Base-by-base conservation (phyloP, 2,888 invertebrate species). In the Ornithoptera priamus region DNA sequence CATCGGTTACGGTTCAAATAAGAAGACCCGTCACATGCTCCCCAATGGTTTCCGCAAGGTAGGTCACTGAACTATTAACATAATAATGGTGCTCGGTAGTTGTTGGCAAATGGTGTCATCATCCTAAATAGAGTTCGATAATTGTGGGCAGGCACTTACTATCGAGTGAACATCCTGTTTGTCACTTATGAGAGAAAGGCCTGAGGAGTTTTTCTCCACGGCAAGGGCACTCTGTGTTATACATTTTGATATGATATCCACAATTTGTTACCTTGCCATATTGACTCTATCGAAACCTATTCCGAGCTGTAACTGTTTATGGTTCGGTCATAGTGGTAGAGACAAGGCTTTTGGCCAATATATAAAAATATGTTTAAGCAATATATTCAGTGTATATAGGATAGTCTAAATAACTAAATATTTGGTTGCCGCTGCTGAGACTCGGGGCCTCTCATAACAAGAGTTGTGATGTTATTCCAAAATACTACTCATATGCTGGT, bases 1-100 rank as follows among this genome's bases (percentile, higher is more conserved):
- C 88, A 99, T 99, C 89, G 99, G 99, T 95, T 99, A 99, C 87
- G 99, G 99, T 77, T 98, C 98, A 80, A 97, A 97, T 90, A 96
- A 97, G 86, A 97, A 96, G 86, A 99, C 99, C 72, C 96, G 96
- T 86, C 99, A 99, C 90, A 97, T 99, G 96, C 95, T 99, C 50
- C 99, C 99, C 62, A 99, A 97, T 87, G 99, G 99, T 72, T 99
- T 99, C 95, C 96, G 97, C 78, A 99, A 99, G 93, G 98, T 99
- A 18, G 50, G 50, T 50, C 1, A 50, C 39, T 10, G 39, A 39
- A 10, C 39, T 39, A 0, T 39, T 30, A 30, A 30, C 30, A 30
- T 30, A 24, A 24, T 4, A 2, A 4, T 24, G 24, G 24, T 24
- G 4, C 24, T 24, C 24, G 2, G 24, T n/a, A n/a, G n/a, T n/a